Evolutionary conservation across 2,888 invertebrate genomes (phyloP).

Genomic region (Mesorhabditis spiculigera): DNA sequence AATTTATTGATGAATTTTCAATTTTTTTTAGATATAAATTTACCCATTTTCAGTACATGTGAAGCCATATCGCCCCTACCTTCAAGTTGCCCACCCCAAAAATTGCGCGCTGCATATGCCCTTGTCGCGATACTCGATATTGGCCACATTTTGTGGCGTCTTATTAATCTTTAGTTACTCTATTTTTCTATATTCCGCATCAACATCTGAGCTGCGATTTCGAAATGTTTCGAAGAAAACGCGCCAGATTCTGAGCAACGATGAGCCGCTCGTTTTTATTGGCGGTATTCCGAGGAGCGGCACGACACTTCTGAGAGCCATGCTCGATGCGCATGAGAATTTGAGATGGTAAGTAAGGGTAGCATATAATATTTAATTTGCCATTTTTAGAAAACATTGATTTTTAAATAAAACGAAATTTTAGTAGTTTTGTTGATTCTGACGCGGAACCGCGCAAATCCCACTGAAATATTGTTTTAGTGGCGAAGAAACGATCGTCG

Average conservation of each 20-base stretch:
- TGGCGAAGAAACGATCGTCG: slow-evolving; percentile 71
- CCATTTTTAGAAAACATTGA: too few species aligned
- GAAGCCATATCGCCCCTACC: too few species aligned
- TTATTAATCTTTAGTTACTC: neutral
- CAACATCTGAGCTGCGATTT: too few species aligned
- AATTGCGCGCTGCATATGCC: too few species aligned
- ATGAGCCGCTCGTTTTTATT: slow-evolving; percentile 31
- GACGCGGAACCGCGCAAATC: neutral
- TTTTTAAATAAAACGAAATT: too few species aligned
- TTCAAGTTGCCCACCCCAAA: too few species aligned
- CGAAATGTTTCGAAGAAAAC: neutral
- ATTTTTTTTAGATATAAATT: too few species aligned
- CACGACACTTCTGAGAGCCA: slow-evolving; percentile 91
- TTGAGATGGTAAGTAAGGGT: slow-evolving; percentile 64
- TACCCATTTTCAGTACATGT: too few species aligned
- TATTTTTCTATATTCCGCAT: neutral
- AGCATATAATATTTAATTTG: neutral
- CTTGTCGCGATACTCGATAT: neutral
- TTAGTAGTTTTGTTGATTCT: neutral
- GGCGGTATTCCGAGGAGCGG: slow-evolving; percentile 92
- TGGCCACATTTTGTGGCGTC: slow-evolving; percentile 5
- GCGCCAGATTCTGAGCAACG: slow-evolving; percentile 17
- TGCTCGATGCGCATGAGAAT: slow-evolving; percentile 94
- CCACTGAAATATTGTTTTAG: slow-evolving; percentile 15
- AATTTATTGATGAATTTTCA: neutral